A percentile compares a stretch with the other conserved stretches of the same genome.
phyloP scores from a whole-genome alignment of 2,888 invertebrate genomes.

The Perizoma flavofasciatum region DNA sequence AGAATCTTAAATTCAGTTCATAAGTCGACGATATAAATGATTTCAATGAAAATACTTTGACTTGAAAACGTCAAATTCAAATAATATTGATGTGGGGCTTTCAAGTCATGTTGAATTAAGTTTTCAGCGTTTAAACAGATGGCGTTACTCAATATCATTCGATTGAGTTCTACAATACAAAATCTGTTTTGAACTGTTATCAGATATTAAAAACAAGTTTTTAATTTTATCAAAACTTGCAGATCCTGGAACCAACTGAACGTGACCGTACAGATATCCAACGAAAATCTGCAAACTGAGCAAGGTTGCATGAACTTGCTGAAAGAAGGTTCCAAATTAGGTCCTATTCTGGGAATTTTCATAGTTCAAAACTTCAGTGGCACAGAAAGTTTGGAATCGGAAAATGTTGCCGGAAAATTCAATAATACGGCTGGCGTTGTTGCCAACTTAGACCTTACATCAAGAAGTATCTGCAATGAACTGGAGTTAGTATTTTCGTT shows the following conservation, averaged over 20 bases:
- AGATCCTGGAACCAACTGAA: conserved; percentile 52
- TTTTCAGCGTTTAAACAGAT: too few relatives aligned
- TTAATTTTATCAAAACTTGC: conserved; percentile 15
- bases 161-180: too few relatives aligned
- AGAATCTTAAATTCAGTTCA: too few relatives aligned
- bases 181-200: too few relatives aligned
- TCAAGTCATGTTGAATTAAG: too few relatives aligned
- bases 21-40: neutral
- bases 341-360: conserved; percentile 53
- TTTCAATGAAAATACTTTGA: too few relatives aligned
- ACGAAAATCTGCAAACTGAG: conserved; percentile 45
- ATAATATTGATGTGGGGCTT: too few relatives aligned
- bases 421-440: conserved; percentile 44
- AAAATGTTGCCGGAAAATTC: conserved; percentile 44
- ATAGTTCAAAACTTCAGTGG: conserved; percentile 44
- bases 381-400: conserved; percentile 34
- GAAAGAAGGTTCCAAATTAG: conserved; percentile 46
- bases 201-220: too few relatives aligned
- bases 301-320: conserved; percentile 47
- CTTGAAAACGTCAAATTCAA: too few relatives aligned
- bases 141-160: too few relatives aligned
- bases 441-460: conserved; percentile 53
- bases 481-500: conserved; percentile 44
- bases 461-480: conserved; percentile 48
- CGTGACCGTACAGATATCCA: conserved; percentile 40